Conservation (phyloP, 2,113 vertebrate genomes). For the Onychostruthus taczanowskii region DNA sequence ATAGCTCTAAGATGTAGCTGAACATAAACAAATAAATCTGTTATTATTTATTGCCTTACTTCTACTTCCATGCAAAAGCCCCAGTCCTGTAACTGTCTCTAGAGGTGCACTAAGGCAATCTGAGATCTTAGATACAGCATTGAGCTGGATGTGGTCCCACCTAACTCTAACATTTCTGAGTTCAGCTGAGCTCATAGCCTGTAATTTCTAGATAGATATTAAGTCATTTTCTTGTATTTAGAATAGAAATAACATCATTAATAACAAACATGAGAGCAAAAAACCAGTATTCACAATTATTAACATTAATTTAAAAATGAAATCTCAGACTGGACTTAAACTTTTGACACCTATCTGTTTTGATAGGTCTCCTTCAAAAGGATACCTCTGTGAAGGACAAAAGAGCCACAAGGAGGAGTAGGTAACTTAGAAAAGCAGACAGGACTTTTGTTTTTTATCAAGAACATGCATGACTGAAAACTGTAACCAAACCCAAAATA, state of each 20-base stretch:
- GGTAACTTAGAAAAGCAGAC: background rate
- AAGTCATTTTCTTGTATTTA: background rate
- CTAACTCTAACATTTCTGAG: background rate
- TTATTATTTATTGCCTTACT: background rate
- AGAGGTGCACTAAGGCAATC: background rate
- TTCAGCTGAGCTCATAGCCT: background rate
- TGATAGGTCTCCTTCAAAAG: background rate
- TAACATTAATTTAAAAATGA: background rate
- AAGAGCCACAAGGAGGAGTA: background rate
- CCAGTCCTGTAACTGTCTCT: background rate
- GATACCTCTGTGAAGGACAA: background rate
- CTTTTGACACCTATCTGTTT: background rate
- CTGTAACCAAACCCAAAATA: background rate
- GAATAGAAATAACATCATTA: background rate
- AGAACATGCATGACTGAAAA: background rate
- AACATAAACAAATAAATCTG: background rate
- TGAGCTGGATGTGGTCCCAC: background rate
- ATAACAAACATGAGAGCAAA: background rate
- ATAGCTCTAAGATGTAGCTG: background rate
- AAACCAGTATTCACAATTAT: background rate
- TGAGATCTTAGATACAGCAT: background rate
- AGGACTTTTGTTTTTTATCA: background rate
- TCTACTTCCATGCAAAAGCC: background rate
- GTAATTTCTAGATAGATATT: background rate
- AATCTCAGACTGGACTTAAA: background rate